Conservation (phyloP, 1,140 invertebrate species). For the Oreohelix idahoensis region DNA sequence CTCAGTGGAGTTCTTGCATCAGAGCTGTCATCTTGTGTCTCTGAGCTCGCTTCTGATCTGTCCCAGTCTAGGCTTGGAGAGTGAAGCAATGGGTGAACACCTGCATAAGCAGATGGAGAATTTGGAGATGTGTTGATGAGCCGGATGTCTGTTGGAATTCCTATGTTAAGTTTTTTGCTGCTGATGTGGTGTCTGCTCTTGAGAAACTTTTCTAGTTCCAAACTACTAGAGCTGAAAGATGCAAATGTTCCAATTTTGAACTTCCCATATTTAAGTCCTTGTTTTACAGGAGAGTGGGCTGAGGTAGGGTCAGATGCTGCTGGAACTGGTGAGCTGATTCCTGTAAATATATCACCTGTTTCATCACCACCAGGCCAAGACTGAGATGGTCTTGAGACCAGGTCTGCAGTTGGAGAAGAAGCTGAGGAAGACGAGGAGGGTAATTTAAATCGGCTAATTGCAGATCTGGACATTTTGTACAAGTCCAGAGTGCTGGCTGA, state of each 20-base stretch:
- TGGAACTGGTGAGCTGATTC: background rate
- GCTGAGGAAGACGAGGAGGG: conserved; percentile 30
- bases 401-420: conserved; percentile 28
- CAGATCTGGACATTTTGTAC: conserved; percentile 18
- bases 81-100: conserved; percentile 42
- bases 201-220: conserved; percentile 39
- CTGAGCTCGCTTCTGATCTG: conserved; percentile 51
- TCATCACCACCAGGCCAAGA: background rate
- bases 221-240: conserved; percentile 60
- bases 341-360: background rate
- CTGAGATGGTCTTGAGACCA: background rate
- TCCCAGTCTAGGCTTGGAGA: conserved; percentile 52
- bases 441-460: background rate
- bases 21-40: conserved; percentile 43
- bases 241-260: conserved; percentile 67
- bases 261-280: conserved; percentile 59
- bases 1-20: conserved; percentile 33
- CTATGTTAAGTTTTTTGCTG: conserved; percentile 34
- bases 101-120: conserved; percentile 38
- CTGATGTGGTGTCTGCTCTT: conserved; percentile 1
- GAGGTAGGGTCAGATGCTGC: background rate
- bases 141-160: conserved; percentile 26
- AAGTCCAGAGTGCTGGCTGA: conserved; percentile 34
- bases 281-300: conserved; percentile 10
- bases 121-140: conserved; percentile 14